Conservation (phyloP, 2,888 invertebrate genomes). For the Rhaphigaster nebulosa region DNA sequence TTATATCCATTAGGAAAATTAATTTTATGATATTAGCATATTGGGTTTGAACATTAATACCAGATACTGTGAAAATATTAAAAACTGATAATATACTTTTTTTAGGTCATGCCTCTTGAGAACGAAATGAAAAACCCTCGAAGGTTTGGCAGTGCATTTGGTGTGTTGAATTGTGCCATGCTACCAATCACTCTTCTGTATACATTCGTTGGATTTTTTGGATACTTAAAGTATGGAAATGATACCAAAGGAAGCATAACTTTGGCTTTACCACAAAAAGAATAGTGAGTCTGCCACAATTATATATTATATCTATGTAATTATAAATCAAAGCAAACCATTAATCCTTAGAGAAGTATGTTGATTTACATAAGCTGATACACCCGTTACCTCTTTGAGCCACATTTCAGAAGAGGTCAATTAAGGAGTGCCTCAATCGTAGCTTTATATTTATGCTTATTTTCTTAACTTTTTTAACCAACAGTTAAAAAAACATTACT, state of each 20-base stretch:
- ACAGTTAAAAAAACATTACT: too few species aligned
- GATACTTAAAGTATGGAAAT: slow-evolving; percentile 88
- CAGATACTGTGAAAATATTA: not conserved
- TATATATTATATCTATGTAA: not conserved
- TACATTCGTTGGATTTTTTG: slow-evolving; percentile 90
- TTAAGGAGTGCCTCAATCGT: too few species aligned
- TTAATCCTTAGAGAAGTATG: too few species aligned
- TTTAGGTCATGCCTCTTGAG: slow-evolving; percentile 89
- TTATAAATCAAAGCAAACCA: not conserved
- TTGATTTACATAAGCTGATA: too few species aligned
- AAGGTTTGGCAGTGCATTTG: slow-evolving; percentile 83
- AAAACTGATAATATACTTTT: not conserved
- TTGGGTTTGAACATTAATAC: not conserved
- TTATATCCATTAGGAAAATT: not conserved
- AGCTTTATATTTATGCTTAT: too few species aligned
- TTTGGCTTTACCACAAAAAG: slow-evolving; percentile 80
- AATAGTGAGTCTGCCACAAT: slow-evolving; percentile 72
- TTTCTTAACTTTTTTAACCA: too few species aligned
- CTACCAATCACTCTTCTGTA: slow-evolving; percentile 85
- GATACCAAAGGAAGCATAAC: slow-evolving; percentile 85
- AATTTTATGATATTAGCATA: not conserved
- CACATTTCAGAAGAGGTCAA: too few species aligned
- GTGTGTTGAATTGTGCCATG: slow-evolving; percentile 91
- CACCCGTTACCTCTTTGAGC: too few species aligned
- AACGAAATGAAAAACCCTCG: slow-evolving; percentile 93